Base-by-base conservation (phyloP, 2,888 invertebrate genomes). In the Magallana nippona region DNA sequence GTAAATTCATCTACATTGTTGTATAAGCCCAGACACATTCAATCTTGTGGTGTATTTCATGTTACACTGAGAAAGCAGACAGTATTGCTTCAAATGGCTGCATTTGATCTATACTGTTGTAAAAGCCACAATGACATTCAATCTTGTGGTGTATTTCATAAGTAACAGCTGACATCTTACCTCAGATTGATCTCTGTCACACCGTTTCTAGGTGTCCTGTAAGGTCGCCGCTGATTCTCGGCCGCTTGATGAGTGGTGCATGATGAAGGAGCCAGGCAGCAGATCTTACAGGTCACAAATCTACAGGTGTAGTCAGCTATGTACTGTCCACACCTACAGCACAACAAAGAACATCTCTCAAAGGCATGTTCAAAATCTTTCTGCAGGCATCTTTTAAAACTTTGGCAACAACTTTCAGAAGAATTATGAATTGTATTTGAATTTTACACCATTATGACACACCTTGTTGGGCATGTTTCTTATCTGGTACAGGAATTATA, bases 281-380 rank as follows among this genome's bases (percentile, higher is more conserved):
- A 89, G 8, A 63, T 11, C 79, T 88, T 87, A 85, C 89, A 89
- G 0, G 89, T 89, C 22, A 89, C 89, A 87, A 89, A 89, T 62
- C 89, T 84, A 85, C 89, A 89, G 17, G 86, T 88, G 44, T 86
- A 85, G 81, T 89, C 89, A 10, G 89, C 89, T 86, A 84, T 89
- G 80, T 85, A 88, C 57, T 86, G 78, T 22, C 88, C 87, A 87
- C 89, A 89, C 79, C 89, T 89, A 77, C 13, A 84, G 81, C 78
- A 27, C 55, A 71, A 8, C 32, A 13, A 10, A 15, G 44, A 44
- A 8, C 44, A 44, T 44, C 3, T 3, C 44, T 44, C 44, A 44
- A 44, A 8, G 5, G 0, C 44, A 44, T 44, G 0, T 44, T 0
- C 5, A 44, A 44, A 44, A 44, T 44, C 44, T 5, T 44, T 44